Percentiles rank a stretch among this genome's conserved stretches.
Conservation (phyloP, 2,113 vertebrate species). For the Mobula birostris region DNA sequence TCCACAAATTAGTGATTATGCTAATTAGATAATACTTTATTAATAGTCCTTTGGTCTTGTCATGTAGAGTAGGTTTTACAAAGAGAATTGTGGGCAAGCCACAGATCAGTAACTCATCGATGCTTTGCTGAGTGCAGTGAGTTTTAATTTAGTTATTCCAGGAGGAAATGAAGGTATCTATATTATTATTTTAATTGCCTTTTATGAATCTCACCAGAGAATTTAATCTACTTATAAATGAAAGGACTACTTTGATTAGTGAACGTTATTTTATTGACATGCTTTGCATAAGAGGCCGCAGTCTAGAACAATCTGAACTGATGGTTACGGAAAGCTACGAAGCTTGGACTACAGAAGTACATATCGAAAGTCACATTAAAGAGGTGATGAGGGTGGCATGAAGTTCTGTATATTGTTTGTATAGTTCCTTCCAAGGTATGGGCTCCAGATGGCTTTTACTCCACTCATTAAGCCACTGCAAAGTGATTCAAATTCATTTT, state of each 20-base stretch:
- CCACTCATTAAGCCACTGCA: no score
- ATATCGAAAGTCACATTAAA: no score
- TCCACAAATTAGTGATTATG: not conserved
- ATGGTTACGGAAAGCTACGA: not conserved
- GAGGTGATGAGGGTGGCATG: no score
- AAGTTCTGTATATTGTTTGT: no score
- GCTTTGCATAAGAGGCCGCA: not conserved
- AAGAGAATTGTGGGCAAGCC: not conserved
- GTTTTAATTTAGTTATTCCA: not conserved
- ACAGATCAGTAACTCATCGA: not conserved
- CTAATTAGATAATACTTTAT: not conserved
- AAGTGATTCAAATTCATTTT: no score
- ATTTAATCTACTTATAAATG: not conserved
- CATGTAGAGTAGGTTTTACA: not conserved
- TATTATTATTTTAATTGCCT: slow-evolving; percentile 6
- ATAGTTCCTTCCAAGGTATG: no score
- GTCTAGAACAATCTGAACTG: not conserved
- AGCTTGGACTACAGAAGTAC: no score
- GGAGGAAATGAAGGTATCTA: not conserved
- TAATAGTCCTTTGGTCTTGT: not conserved
- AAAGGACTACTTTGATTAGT: not conserved
- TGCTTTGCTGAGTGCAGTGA: not conserved
- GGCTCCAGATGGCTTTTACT: no score
- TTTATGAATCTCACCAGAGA: not conserved
- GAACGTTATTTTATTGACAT: not conserved